Conservation (phyloP, 2,113 vertebrate genomes). For the Gymnarchus niloticus region DNA sequence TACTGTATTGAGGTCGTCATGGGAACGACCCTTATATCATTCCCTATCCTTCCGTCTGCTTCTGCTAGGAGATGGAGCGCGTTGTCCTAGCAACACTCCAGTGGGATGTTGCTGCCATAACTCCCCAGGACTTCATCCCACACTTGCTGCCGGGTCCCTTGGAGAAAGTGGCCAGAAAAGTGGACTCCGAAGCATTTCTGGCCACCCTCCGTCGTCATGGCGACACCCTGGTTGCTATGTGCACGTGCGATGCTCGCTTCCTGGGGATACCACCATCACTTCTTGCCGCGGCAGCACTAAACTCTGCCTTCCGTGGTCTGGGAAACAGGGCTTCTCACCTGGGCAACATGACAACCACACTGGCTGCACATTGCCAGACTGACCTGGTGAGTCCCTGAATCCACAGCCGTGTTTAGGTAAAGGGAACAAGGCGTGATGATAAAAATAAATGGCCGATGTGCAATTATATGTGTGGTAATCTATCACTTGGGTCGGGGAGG, state of each 20-base stretch:
- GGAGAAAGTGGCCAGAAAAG: slow-evolving; percentile 28
- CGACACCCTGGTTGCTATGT: slow-evolving; percentile 68
- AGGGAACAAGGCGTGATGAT: not conserved
- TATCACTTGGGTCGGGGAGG: not conserved
- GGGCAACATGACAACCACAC: slow-evolving; percentile 35
- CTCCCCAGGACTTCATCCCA: slow-evolving; percentile 69
- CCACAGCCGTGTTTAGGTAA: not conserved
- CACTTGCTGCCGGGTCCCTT: slow-evolving; percentile 55
- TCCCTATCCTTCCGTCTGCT: not conserved
- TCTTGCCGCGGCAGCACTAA: slow-evolving; percentile 61
- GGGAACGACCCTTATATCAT: not conserved
- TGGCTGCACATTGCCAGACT: slow-evolving; percentile 56
- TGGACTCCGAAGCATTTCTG: slow-evolving; percentile 30
- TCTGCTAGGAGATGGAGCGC: slow-evolving; percentile 67
- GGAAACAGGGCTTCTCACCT: slow-evolving; percentile 38
- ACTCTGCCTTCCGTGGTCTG: slow-evolving; percentile 62
- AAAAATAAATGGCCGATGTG: not conserved
- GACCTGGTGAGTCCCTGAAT: slow-evolving; percentile 52
- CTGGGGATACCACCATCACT: slow-evolving; percentile 63
- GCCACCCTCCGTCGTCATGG: slow-evolving; percentile 60
- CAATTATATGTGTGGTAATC: not conserved
- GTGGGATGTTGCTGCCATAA: slow-evolving; percentile 69
- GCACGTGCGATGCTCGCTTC: slow-evolving; percentile 62
- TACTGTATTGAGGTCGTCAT: not conserved
- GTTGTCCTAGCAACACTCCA: slow-evolving; percentile 62